Conservation (phyloP, 2,113 vertebrate genomes). For the Silurus glanis region DNA sequence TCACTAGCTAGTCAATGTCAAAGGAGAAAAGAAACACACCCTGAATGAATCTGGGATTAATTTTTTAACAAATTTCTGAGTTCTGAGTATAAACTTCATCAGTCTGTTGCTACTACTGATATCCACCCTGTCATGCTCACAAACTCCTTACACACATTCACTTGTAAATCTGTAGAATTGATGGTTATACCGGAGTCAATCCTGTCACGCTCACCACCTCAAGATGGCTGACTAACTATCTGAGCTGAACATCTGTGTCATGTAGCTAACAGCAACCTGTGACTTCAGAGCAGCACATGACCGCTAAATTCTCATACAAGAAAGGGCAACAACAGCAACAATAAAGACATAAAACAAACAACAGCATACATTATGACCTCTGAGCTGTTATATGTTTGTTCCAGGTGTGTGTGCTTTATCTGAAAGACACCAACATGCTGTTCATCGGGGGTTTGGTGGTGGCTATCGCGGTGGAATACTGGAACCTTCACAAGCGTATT, state of each 20-base stretch:
- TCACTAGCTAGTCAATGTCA: neutral
- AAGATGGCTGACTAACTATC: too few relatives aligned
- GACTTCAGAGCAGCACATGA: neutral
- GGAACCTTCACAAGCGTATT: constrained; percentile 89
- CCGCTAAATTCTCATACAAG: neutral
- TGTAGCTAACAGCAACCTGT: neutral
- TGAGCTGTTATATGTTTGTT: constrained; percentile 32
- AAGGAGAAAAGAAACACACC: neutral
- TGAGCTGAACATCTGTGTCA: neutral
- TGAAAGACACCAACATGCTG: constrained; percentile 89
- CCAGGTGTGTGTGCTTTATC: constrained; percentile 83
- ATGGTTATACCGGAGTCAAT: neutral
- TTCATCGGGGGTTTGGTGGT: constrained; percentile 88
- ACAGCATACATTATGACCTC: too few relatives aligned
- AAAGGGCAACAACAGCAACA: neutral
- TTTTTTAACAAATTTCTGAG: too few relatives aligned
- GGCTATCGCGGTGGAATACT: constrained; percentile 85
- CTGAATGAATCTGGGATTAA: neutral
- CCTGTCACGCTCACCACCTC: neutral
- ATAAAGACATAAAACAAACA: neutral
- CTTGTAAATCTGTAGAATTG: neutral
- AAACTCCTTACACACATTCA: neutral
- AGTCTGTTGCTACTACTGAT: too few relatives aligned
- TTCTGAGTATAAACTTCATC: neutral
- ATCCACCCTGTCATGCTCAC: neutral